Base-by-base conservation (phyloP, 2,888 invertebrate genomes). In the Drosophila cognata region DNA sequence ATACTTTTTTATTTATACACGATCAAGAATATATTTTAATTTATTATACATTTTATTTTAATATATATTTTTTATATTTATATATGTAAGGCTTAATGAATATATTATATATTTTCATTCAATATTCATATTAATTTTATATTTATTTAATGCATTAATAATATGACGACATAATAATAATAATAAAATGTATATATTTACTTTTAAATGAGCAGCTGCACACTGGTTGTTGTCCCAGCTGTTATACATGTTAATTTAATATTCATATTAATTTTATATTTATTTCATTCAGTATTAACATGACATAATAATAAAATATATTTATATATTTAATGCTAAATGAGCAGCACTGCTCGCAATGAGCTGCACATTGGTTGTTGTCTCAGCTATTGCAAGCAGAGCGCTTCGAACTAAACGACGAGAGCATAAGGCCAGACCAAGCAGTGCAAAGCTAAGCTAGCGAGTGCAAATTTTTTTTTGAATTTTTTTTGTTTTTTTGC, bases 361-460 rank as follows among this genome's bases (percentile, higher is more conserved):
- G 11, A 6, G 21, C 21, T 43, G 4, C n/a, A 41, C 41, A n/a
- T 21, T 43, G 21, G 43, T 43, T 46, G 13, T 25, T 25, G 46
- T 25, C 16, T 8, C 25, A 16, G 25, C 25, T 46, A 28, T 46
- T 46, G 46, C 6, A 46, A 8, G 25, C 46, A 25, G 25, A 25
- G 25, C 46, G 16, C 2, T 16, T 46, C 16, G 25, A 16, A 46
- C 4, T 16, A 7, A 4, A 25, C 16, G 25, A 16, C 46, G 16
- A 46, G 46, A 16, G 25, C 16, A 16, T 25, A 25, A 46, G 7
- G 25, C 4, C 25, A 38, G 1, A 35, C 36, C 55, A 68, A 67
- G 71, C 63, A 74, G 71, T 62, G 60, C 51, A 61, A 7, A 66
- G 36, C 38, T 31, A 31, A 25, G 18, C 29, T 2, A 68, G 21